Evolutionary conservation across 1,140 invertebrate genomes (phyloP).

Genomic region (Limonius californicus): DNA sequence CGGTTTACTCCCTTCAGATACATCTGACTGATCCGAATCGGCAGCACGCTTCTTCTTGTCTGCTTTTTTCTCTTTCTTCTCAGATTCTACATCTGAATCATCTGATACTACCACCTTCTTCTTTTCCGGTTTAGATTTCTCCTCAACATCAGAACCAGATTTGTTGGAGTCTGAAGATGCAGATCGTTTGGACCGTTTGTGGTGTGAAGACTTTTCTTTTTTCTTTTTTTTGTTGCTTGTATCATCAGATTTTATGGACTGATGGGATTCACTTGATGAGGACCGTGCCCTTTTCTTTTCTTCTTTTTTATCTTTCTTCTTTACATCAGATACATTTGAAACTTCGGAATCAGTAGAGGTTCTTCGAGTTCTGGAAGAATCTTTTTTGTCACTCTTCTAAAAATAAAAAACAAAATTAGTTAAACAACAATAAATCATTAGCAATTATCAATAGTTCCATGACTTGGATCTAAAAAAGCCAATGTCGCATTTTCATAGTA

Average conservation of each 20-base stretch:
- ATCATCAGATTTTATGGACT: background rate
- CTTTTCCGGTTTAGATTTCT: conserved; percentile 28
- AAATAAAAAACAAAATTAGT: background rate
- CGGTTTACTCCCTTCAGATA: conserved; percentile 17
- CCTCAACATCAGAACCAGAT: conserved; percentile 19
- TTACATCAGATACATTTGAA: conserved; percentile 16
- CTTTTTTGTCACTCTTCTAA: conserved; percentile 14
- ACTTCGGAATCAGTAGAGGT: conserved; percentile 19
- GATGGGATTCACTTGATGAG: conserved; percentile 13
- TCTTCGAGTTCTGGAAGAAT: background rate
- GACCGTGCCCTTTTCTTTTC: background rate
- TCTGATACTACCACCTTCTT: conserved; percentile 27
- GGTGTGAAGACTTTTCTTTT: background rate
- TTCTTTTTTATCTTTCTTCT: conserved; percentile 18
- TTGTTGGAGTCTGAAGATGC: conserved; percentile 25
- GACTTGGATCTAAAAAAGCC: no score
- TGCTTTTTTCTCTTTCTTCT: conserved; percentile 50
- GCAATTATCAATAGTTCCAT: no score
- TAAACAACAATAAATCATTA: no score
- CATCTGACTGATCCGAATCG: conserved; percentile 23
- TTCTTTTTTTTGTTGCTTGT: background rate
- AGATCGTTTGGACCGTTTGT: background rate
- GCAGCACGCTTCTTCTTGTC: conserved; percentile 42
- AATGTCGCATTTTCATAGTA: no score
- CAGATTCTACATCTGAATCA: conserved; percentile 26